Conservation (phyloP, 1,140 invertebrate species). For the Drosophila novamexicana region DNA sequence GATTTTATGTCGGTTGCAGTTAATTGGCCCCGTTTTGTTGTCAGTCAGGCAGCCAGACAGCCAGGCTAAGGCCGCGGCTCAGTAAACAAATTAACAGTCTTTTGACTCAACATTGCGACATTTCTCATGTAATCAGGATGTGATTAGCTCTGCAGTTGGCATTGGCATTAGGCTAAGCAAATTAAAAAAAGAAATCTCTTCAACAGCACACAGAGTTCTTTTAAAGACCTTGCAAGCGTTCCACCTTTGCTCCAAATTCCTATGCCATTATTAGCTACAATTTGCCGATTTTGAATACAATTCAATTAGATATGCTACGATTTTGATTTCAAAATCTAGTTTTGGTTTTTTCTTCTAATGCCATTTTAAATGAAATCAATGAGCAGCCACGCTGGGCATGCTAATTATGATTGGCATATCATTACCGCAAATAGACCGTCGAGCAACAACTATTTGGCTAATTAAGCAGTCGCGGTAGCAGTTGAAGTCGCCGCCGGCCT, state of each 20-base stretch:
- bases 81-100: slow-evolving; percentile 68
- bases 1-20: slow-evolving; percentile 66
- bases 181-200: not conserved
- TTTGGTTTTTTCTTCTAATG: slow-evolving; percentile 48
- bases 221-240: slow-evolving; percentile 7
- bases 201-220: not conserved
- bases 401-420: slow-evolving; percentile 78
- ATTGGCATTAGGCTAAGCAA: slow-evolving; percentile 7
- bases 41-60: slow-evolving; percentile 54
- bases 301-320: slow-evolving; percentile 56
- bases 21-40: slow-evolving; percentile 66
- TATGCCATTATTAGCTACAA: slow-evolving; percentile 47
- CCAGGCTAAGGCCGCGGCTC: slow-evolving; percentile 51
- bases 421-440: slow-evolving; percentile 55
- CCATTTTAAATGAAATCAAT: slow-evolving; percentile 73
- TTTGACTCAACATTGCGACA: slow-evolving; percentile 60
- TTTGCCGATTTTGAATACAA: slow-evolving; percentile 24
- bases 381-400: slow-evolving; percentile 59
- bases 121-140: slow-evolving; percentile 71
- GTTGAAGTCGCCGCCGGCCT: slow-evolving; percentile 50
- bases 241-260: slow-evolving; percentile 52
- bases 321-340: slow-evolving; percentile 55
- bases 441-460: slow-evolving; percentile 37
- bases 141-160: slow-evolving; percentile 46
- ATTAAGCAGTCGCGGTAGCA: slow-evolving; percentile 58